A percentile compares a stretch with the other conserved stretches of the same genome.
These are phyloP conservation scores for Siphamia tubifer DNA, from an alignment of 2,113 vertebrate genomes.

Conservation along the genomic window DNA sequence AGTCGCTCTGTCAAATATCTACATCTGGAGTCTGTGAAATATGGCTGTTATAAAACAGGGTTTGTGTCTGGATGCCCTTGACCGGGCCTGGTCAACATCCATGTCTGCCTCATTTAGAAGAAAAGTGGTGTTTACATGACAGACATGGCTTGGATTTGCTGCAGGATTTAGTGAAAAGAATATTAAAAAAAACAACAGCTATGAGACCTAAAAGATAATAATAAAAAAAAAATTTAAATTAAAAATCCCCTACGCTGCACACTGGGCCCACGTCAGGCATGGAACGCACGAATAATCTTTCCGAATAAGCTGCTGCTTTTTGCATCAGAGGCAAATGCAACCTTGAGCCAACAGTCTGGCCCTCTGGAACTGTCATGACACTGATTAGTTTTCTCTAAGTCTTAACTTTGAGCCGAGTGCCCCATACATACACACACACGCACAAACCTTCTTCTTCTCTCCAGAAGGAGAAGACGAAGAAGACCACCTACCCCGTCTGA, in stretches of 20 bases:
- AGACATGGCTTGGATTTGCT: slow-evolving; percentile 3
- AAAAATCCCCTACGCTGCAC: slow-evolving; percentile 22
- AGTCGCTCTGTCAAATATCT: slow-evolving; percentile 36
- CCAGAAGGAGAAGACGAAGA: too few relatives aligned
- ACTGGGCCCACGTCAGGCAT: slow-evolving; percentile 1
- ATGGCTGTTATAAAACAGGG: slow-evolving; percentile 54
- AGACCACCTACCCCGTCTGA: slow-evolving; percentile 76
- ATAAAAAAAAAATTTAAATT: too few relatives aligned
- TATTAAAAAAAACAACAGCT: slow-evolving; percentile 3
- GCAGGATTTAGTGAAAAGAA: slow-evolving; percentile 17
- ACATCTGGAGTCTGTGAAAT: slow-evolving; percentile 52
- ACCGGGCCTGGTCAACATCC: slow-evolving; percentile 45
- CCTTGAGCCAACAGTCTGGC: slow-evolving; percentile 13
- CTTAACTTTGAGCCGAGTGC: slow-evolving; percentile 36
- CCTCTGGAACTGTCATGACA: slow-evolving; percentile 25
- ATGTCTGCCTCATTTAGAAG: slow-evolving; percentile 6
- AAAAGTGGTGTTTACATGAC: slow-evolving; percentile 26
- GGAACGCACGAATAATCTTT: slow-evolving; percentile 21
- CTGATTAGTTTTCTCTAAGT: slow-evolving; percentile 26
- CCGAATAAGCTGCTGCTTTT: slow-evolving; percentile 8
- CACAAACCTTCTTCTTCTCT: too few relatives aligned
- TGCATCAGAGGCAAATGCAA: slow-evolving; percentile 25
- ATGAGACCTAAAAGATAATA: slow-evolving; percentile 11
- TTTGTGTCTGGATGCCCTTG: slow-evolving; percentile 46
- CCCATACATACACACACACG: background rate